Percentiles rank a stretch among this genome's conserved stretches.
phyloP scores from a whole-genome alignment of 2,113 vertebrate genomes.

The Tetrao urogallus region DNA sequence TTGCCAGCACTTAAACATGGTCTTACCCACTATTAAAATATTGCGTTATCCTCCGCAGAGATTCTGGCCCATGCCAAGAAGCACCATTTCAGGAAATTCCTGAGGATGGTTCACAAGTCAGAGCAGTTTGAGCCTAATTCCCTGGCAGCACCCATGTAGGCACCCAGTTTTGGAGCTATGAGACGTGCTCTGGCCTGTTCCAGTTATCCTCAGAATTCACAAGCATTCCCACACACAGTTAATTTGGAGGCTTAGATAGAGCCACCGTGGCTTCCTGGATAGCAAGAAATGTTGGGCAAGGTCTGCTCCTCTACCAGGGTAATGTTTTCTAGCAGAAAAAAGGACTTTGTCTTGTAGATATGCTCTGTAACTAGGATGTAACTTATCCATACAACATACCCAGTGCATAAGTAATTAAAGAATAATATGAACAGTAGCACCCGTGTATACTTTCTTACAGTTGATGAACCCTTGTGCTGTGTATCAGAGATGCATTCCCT shows the following conservation, averaged over 20 bases:
- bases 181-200: not conserved
- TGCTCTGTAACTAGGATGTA: not conserved
- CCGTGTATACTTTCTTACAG: accelerated
- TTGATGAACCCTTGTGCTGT: not conserved
- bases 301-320: not conserved
- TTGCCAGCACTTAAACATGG: not conserved
- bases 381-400: accelerated
- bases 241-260: not conserved
- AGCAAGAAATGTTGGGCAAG: not conserved
- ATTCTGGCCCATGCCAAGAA: accelerated
- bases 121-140: not conserved
- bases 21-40: not conserved
- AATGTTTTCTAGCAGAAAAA: not conserved
- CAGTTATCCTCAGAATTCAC: not conserved
- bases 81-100: not conserved
- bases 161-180: not conserved
- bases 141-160: not conserved
- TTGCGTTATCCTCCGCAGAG: not conserved
- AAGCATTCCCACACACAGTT: not conserved
- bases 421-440: not conserved
- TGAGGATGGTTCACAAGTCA: not conserved
- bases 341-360: not conserved
- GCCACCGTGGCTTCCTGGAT: not conserved
- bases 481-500: not conserved
- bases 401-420: not conserved